A percentile compares a stretch with the other conserved stretches of the same genome.
phyloP scores from a whole-genome alignment of 2,888 invertebrate genomes.

The Limnephilus auricula region DNA sequence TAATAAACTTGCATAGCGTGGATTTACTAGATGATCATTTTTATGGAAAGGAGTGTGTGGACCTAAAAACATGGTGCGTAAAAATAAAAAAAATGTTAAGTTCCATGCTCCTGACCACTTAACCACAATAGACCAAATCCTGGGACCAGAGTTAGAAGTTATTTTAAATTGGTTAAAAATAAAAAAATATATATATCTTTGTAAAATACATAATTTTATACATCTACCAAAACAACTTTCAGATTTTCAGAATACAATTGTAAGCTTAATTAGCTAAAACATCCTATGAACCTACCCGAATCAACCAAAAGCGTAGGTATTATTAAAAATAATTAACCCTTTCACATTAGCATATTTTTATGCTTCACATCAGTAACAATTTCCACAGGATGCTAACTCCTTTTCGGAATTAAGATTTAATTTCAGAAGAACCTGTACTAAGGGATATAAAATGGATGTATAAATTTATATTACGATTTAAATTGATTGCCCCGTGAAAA shows the following conservation, averaged over 20 bases:
- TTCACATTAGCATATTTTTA: constrained; percentile 32
- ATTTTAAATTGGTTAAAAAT: no score
- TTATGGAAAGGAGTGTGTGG: no score
- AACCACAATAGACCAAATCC: no score
- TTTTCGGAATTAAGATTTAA: constrained; percentile 31
- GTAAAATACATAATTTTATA: no score
- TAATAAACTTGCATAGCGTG: no score
- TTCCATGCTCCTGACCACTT: no score
- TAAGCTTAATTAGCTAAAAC: neutral
- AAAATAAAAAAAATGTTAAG: no score
- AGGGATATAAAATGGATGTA: constrained; percentile 19
- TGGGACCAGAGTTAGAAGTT: no score
- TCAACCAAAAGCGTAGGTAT: neutral
- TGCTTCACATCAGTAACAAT: constrained; percentile 29
- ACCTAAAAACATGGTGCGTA: no score
- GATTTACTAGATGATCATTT: no score
- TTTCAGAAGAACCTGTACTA: neutral
- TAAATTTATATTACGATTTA: constrained; percentile 45
- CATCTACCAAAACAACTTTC: neutral
- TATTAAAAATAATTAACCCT: constrained; percentile 1
- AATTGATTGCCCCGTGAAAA: constrained; percentile 45
- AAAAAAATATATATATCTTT: no score
- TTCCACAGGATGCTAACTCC: constrained; percentile 26
- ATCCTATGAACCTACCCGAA: neutral
- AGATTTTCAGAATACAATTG: neutral